A percentile compares a stretch with the other conserved stretches of the same genome.
Conservation (phyloP, 1,140 invertebrate species). For the Heliconius hermathena region DNA sequence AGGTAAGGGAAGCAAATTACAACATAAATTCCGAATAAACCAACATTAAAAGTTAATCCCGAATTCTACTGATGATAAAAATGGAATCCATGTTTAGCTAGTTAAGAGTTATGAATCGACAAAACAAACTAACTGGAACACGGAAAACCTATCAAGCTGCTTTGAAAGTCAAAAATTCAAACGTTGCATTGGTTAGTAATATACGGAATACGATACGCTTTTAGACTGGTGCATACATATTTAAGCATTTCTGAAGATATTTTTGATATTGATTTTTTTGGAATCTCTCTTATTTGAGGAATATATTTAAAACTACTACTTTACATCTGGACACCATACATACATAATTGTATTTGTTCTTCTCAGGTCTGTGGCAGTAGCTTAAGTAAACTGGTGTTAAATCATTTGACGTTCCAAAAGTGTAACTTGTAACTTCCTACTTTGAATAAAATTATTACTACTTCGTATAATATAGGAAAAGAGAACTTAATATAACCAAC, state of each 20-base stretch:
- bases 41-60: conserved; percentile 32
- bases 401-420: too few species aligned
- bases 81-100: conserved; percentile 31
- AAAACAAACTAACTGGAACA: conserved; percentile 48
- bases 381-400: too few species aligned
- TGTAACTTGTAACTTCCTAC: too few species aligned
- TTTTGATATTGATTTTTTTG: background rate
- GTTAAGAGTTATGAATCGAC: conserved; percentile 40
- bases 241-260: background rate
- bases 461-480: too few species aligned
- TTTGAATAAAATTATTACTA: too few species aligned
- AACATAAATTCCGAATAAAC: background rate
- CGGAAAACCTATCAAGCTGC: conserved; percentile 52
- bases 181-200: conserved; percentile 11
- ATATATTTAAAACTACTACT: too few species aligned
- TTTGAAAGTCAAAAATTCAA: conserved; percentile 36
- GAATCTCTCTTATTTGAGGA: background rate
- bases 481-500: too few species aligned
- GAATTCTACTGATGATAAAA: conserved; percentile 31
- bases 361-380: too few species aligned
- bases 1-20: background rate
- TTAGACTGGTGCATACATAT: background rate
- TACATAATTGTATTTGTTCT: too few species aligned
- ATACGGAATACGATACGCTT: background rate
- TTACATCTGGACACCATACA: too few species aligned